A percentile compares a stretch with the other conserved stretches of the same genome.
Evolutionary conservation across 2,113 vertebrate genomes (phyloP).

Genomic region (Chaenogobius annularis): DNA sequence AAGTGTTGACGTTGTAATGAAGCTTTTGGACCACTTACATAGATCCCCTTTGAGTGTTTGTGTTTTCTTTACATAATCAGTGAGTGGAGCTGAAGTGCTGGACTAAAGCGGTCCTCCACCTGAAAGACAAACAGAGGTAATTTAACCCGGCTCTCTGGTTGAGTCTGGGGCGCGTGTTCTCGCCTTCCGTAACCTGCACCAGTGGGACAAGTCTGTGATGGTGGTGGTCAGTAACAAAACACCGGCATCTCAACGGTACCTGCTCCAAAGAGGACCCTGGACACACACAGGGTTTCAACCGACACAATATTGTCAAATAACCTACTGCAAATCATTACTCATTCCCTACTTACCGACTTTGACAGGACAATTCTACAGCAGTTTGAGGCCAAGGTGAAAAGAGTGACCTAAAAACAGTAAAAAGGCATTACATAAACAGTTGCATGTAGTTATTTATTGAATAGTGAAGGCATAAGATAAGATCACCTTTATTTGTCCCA

Average conservation of each 20-base stretch:
- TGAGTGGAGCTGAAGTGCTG: not conserved
- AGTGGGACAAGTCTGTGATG: slow-evolving; percentile 31
- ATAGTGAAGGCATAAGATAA: too few species aligned
- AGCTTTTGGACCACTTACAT: too few species aligned
- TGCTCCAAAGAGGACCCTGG: slow-evolving; percentile 2
- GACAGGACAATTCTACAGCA: too few species aligned
- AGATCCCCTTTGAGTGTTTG: not conserved
- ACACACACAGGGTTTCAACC: not conserved
- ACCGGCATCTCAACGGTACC: slow-evolving; percentile 49
- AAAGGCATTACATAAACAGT: too few species aligned
- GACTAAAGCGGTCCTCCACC: slow-evolving; percentile 24
- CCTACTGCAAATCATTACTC: too few species aligned
- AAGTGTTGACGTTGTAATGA: not conserved
- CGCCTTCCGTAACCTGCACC: slow-evolving; percentile 68
- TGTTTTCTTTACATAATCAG: not conserved
- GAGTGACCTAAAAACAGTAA: too few species aligned
- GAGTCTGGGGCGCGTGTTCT: slow-evolving; percentile 53
- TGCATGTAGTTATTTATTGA: too few species aligned
- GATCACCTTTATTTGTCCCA: too few species aligned
- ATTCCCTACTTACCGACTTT: too few species aligned
- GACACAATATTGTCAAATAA: not conserved
- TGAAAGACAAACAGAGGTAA: slow-evolving; percentile 30
- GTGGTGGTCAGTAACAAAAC: slow-evolving; percentile 60
- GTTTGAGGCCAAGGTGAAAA: too few species aligned
- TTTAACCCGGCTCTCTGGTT: slow-evolving; percentile 24